Conservation (phyloP, 2,113 vertebrate genomes). For the Nycticryphes semicollaris region DNA sequence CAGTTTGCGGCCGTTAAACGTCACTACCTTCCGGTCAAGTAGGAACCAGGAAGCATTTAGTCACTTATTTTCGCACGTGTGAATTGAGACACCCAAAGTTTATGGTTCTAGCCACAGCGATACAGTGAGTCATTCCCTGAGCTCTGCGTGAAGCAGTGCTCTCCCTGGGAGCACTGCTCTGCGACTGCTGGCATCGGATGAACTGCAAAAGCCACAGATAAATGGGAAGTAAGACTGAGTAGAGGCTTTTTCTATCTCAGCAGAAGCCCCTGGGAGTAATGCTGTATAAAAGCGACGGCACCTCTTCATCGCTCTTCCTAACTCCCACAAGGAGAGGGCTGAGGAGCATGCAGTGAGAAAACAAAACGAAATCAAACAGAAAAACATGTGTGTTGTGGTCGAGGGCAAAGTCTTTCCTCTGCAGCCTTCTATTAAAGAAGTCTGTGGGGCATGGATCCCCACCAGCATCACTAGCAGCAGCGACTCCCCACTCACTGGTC, state of each 20-base stretch:
- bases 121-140: neutral
- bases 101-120: slow-evolving; percentile 4
- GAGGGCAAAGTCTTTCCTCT: neutral
- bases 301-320: neutral
- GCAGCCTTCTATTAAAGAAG: neutral
- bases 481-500: neutral
- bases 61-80: neutral
- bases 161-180: neutral
- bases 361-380: neutral
- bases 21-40: neutral
- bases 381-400: neutral
- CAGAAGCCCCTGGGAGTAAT: neutral
- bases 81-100: neutral
- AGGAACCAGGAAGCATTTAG: neutral
- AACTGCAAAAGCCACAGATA: neutral
- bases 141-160: neutral
- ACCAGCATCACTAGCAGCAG: neutral
- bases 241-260: neutral
- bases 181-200: neutral
- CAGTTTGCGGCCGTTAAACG: neutral
- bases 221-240: neutral
- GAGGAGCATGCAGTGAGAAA: neutral
- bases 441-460: neutral
- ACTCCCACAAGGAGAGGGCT: neutral
- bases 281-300: neutral